Conservation (phyloP, 2,113 vertebrate genomes). For the Nettapus auritus region DNA sequence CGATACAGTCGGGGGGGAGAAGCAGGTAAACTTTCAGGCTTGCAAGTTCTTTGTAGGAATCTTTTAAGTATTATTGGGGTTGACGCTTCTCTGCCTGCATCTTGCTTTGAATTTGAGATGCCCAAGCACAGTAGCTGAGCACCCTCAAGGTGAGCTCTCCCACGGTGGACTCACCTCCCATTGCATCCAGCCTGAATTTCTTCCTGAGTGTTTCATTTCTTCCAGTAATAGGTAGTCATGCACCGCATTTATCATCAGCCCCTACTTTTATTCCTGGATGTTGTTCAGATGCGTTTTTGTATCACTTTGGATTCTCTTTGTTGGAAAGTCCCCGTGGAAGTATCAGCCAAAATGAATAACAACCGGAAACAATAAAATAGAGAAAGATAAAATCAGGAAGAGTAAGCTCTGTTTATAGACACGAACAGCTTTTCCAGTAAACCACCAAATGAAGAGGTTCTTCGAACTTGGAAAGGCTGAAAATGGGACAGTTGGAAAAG, state of each 20-base stretch:
- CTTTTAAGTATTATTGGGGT: neutral
- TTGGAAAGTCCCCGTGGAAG: slow-evolving; percentile 72
- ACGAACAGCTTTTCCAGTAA: slow-evolving; percentile 67
- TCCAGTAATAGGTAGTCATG: slow-evolving; percentile 61
- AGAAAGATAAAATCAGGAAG: slow-evolving; percentile 59
- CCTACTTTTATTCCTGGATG: slow-evolving; percentile 45
- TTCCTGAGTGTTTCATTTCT: neutral
- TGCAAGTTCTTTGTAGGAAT: neutral
- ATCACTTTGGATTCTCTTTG: neutral
- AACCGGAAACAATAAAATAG: slow-evolving; percentile 62
- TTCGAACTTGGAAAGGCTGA: neutral
- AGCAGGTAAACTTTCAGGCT: neutral
- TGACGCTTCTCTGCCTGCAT: neutral
- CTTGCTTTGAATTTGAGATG: fast-evolving
- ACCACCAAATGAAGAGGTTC: neutral
- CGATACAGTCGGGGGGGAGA: fast-evolving
- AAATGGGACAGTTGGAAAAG: neutral
- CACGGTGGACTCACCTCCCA: neutral
- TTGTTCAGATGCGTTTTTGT: neutral
- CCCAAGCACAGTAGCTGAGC: neutral
- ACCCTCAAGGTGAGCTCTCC: neutral
- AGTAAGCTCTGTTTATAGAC: slow-evolving; percentile 37
- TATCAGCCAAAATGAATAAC: slow-evolving; percentile 18
- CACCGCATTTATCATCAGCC: neutral
- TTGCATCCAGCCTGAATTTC: neutral